Percentiles rank a stretch among this genome's conserved stretches.
Conservation (phyloP, 2,888 invertebrate genomes). For the Drosophila vallismaia region DNA sequence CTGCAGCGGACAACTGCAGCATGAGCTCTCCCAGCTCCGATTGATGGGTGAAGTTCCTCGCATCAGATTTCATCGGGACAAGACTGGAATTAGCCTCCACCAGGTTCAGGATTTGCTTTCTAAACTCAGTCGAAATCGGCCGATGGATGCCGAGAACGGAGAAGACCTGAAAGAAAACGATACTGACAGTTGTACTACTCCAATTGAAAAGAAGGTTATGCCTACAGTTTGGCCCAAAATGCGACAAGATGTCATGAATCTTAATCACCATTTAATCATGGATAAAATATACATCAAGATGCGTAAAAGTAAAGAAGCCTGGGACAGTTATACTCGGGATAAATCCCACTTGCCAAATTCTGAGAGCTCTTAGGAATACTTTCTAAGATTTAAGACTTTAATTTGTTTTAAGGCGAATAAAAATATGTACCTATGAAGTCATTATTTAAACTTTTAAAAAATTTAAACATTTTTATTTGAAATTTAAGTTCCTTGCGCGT, state of each 20-base stretch:
- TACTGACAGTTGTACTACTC: slow-evolving; percentile 10
- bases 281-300: slow-evolving; percentile 85
- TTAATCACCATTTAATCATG: slow-evolving; percentile 89
- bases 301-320: slow-evolving; percentile 85
- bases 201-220: slow-evolving; percentile 10
- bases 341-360: background rate
- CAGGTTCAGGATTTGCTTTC: slow-evolving; percentile 87
- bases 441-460: background rate
- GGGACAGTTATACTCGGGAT: slow-evolving; percentile 74
- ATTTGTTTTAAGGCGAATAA: too few relatives aligned
- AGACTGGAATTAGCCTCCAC: slow-evolving; percentile 84
- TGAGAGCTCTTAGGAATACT: background rate
- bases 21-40: slow-evolving; percentile 89
- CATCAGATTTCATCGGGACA: slow-evolving; percentile 90
- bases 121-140: slow-evolving; percentile 24
- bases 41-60: slow-evolving; percentile 91
- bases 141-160: slow-evolving; percentile 6
- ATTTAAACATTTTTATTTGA: background rate
- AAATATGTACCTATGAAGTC: background rate
- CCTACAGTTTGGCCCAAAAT: slow-evolving; percentile 85
- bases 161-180: slow-evolving; percentile 4
- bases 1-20: slow-evolving; percentile 87
- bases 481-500: background rate
- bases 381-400: background rate
- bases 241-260: slow-evolving; percentile 89